Base-by-base conservation (phyloP, 2,888 invertebrate genomes). In the Cryptocephalus primarius region DNA sequence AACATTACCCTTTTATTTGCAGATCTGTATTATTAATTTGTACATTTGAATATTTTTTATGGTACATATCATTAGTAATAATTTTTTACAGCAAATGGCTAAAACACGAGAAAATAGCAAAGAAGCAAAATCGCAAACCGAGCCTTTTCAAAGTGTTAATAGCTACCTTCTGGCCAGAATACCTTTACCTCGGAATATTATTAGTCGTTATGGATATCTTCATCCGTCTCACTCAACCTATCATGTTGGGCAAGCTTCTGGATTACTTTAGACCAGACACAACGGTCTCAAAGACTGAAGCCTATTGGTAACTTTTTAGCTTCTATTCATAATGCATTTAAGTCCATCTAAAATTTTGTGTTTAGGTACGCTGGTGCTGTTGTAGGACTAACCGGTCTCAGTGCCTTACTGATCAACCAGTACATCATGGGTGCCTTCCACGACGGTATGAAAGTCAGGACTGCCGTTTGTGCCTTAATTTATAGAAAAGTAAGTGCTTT, bases 401-500 rank as follows among this genome's bases (percentile, higher is more conserved):
- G 75, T 57, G 79, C 77, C 10, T 70, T 84, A 55, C 70, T 79
- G 11, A 75, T 79, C 58, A 83, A 83, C 65, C 83, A 84, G 62
- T 76, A 79, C 43, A 73, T 81, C 33, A 80, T 80, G 63, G 76
- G 76, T 46, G 81, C 82, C 8, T 82, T 82, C 58, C 83, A 86
- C 61, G 77, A 85, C 40, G 91, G 91, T 32, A 85, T 89, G 81
- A 79, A 82, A 70, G 78, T 89, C 44, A 76, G 91, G 55, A 80
- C 89, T 1, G 87, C 90, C 0, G 82, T 85, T 44, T 88, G 89
- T 63, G 85, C 88, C 2, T 72, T 92, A 10, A 79, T 93, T 47
- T 91, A 88, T 63, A 80, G 88, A 72, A 93, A 93, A 80, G 89
- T 89, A 68, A 61, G 62, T 60, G 40, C n/a, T 10, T 14, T 42